Conservation (phyloP, 1,140 invertebrate genomes). For the Mactra quadrangularis region DNA sequence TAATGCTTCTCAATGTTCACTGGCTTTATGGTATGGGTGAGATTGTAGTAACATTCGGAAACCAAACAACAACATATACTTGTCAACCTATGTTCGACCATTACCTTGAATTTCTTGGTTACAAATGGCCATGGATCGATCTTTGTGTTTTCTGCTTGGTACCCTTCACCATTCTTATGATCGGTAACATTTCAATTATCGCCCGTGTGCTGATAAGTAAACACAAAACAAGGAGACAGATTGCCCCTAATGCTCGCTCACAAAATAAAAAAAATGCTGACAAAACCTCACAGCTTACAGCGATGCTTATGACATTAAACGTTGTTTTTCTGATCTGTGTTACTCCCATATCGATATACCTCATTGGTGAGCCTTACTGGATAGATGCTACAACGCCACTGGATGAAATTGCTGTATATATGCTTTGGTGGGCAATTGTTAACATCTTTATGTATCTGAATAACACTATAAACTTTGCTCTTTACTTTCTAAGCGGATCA, state of each 20-base stretch:
- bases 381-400: background rate
- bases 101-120: background rate
- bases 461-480: slow-evolving; percentile 18
- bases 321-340: background rate
- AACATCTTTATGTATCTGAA: slow-evolving; percentile 12
- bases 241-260: background rate
- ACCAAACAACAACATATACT: background rate
- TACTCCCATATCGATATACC: background rate
- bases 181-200: slow-evolving; percentile 4
- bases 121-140: slow-evolving; percentile 11
- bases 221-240: background rate
- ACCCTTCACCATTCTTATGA: background rate
- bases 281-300: background rate
- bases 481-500: slow-evolving; percentile 16
- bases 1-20: slow-evolving; percentile 1
- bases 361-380: background rate
- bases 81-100: slow-evolving; percentile 14
- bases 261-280: background rate
- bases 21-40: slow-evolving; percentile 25
- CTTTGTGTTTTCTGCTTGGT: slow-evolving; percentile 1
- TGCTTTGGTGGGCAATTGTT: slow-evolving; percentile 8
- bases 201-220: background rate
- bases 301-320: background rate
- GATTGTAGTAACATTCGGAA: background rate
- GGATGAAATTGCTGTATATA: background rate